Percentiles rank a stretch among this genome's conserved stretches.
Conservation (phyloP, 2,888 invertebrate species). For the Sympetrum striolatum region DNA sequence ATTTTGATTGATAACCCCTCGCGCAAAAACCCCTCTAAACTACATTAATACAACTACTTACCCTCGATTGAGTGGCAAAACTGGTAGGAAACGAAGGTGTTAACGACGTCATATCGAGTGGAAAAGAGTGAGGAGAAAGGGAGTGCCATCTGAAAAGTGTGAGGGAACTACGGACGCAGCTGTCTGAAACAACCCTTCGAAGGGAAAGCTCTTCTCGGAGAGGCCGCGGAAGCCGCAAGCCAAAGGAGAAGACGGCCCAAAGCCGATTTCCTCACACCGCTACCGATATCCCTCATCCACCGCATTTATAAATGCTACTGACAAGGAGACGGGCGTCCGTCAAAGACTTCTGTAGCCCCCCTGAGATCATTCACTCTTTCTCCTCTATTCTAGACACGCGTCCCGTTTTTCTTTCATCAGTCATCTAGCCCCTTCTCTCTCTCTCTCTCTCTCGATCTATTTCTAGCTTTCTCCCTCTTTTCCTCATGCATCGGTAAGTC, state of each 20-base stretch:
- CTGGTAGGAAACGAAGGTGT: background rate
- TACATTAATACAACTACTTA: background rate
- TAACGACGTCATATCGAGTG: background rate
- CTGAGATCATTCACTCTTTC: background rate
- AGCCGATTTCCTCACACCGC: background rate
- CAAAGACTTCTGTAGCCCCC: background rate
- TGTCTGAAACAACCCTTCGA: conserved; percentile 3
- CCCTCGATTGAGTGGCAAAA: background rate
- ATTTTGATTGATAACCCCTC: background rate
- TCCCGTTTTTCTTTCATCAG: background rate
- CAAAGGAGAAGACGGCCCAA: background rate
- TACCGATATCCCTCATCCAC: conserved; percentile 1
- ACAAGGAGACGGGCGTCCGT: background rate
- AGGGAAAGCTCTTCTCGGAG: background rate
- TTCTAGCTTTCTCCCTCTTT: background rate
- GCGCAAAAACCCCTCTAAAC: background rate
- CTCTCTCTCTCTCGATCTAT: background rate
- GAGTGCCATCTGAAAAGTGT: background rate
- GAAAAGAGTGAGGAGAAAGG: background rate
- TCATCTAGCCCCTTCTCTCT: background rate
- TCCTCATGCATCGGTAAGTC: background rate
- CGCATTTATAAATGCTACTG: background rate
- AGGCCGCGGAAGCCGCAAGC: background rate
- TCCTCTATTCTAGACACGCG: background rate
- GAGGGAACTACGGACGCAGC: background rate